Evolutionary conservation across 2,888 invertebrate genomes (phyloP).

Genomic region (Glomeris marginata): DNA sequence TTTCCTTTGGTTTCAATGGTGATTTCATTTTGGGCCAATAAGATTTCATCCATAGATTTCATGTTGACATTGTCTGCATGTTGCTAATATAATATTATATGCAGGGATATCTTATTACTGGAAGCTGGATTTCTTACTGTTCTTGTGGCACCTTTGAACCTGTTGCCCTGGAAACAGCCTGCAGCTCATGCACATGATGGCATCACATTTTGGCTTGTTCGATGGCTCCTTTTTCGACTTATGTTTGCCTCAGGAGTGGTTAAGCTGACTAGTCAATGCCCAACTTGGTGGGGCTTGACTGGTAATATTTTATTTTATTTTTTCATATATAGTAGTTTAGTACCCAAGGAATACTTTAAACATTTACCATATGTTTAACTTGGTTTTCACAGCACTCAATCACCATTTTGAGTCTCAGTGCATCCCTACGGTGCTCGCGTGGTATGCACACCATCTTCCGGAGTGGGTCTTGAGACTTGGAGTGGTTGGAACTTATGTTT

Average conservation of each 20-base stretch:
- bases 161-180: constrained; percentile 16
- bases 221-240: constrained; percentile 56
- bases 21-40: too few species aligned
- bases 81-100: too few species aligned
- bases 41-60: constrained; percentile 4
- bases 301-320: too few species aligned
- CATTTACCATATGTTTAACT: too few species aligned
- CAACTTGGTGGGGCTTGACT: constrained; percentile 60
- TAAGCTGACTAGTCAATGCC: constrained; percentile 53
- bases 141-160: constrained; percentile 46
- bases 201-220: constrained; percentile 48
- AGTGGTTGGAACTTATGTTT: constrained; percentile 43
- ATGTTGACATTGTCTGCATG: background rate
- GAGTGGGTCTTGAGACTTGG: constrained; percentile 45
- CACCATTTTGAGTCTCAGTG: constrained; percentile 60
- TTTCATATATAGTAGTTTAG: too few species aligned
- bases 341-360: too few species aligned
- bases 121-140: constrained; percentile 56
- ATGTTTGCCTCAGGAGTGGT: constrained; percentile 55
- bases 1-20: constrained; percentile 59
- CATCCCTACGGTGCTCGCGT: constrained; percentile 53
- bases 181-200: constrained; percentile 23
- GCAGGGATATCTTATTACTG: constrained; percentile 53
- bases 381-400: constrained; percentile 37
- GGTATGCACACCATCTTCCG: constrained; percentile 57